Base-by-base conservation (phyloP, 2,888 invertebrate species). In the Julus scandinavius region DNA sequence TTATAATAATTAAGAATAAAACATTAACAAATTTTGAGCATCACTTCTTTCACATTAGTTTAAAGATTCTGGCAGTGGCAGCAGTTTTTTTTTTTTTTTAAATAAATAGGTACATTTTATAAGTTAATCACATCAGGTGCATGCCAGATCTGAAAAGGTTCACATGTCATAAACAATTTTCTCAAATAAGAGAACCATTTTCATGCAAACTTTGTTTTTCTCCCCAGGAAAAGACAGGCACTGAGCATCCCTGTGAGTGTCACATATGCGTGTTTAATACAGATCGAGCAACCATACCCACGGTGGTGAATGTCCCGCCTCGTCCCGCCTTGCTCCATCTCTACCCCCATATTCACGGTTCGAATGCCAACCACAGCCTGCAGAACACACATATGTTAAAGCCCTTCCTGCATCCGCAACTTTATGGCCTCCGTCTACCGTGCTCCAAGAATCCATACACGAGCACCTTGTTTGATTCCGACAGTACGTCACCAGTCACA, bases 211-310 rank as follows among this genome's bases (percentile, higher is more conserved):
- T 45, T 38, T 58, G 17, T 13, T 58, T 17, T 58, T 17, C 17
- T 50, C 86, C 58, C 15, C 38, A 72, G 72, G 87, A 88, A n/a
- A 80, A 63, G 20, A 6, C 58, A 6, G 6, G 29, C 4, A 72
- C 80, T 1, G 89, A 88, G 20, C 83, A 80, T 29, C 87, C 89
- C 3, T 89, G 89, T 85, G 89, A 92, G 90, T 92, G 92, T 89
- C 91, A 92, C 90, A 91, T 91, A 6, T 92, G 92, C 90, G 90
- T 92, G 15, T 91, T 91, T 89, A 89, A 91, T 90, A 88, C 91
- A 91, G 89, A 91, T 91, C 88, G 89, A 91, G 87, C 91, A 91
- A 13, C 90, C 80, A 89, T 80, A 89, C 91, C 88, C 15, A 41
- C 88, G 11, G 49, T 87, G 20, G 41, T 88, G 41, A 87, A 45